A percentile compares a stretch with the other conserved stretches of the same genome.
Evolutionary conservation across 2,113 vertebrate species (phyloP).

Genomic region (Bagarius yarrelli): DNA sequence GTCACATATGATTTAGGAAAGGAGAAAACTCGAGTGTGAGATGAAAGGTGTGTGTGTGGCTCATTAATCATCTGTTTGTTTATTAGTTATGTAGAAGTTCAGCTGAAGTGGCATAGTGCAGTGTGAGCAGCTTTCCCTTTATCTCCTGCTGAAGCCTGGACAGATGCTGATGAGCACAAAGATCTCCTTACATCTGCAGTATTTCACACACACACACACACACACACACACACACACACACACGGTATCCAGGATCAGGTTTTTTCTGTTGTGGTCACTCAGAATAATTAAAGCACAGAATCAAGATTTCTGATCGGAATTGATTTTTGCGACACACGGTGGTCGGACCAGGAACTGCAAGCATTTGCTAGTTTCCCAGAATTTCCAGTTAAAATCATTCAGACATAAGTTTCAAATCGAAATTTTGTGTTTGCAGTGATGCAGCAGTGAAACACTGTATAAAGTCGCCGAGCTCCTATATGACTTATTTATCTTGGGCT

Average conservation of each 20-base stretch:
- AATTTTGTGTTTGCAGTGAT: too few species aligned
- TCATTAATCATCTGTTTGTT: not conserved
- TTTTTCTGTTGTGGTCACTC: not conserved
- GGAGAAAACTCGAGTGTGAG: conserved; percentile 3
- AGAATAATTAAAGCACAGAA: not conserved
- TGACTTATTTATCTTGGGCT: conserved; percentile 37
- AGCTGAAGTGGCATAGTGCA: conserved; percentile 27
- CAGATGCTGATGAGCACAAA: conserved; percentile 30
- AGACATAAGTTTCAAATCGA: not conserved
- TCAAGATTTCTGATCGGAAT: too few species aligned
- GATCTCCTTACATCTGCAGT: not conserved
- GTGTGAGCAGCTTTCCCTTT: conserved; percentile 17
- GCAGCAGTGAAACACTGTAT: not conserved
- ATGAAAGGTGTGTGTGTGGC: not conserved
- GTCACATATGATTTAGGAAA: not conserved
- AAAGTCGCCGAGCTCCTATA: not conserved
- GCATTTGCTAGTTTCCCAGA: not conserved
- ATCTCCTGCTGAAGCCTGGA: conserved; percentile 13
- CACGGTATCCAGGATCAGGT: not conserved
- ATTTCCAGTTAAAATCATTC: too few species aligned
- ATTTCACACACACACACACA: not conserved
- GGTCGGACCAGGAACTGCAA: not conserved
- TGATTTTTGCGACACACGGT: not conserved
- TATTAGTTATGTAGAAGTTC: not conserved
- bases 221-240: conserved; percentile 22